Conservation (phyloP, 2,888 invertebrate species). For the Lasioglossum calceatum region DNA sequence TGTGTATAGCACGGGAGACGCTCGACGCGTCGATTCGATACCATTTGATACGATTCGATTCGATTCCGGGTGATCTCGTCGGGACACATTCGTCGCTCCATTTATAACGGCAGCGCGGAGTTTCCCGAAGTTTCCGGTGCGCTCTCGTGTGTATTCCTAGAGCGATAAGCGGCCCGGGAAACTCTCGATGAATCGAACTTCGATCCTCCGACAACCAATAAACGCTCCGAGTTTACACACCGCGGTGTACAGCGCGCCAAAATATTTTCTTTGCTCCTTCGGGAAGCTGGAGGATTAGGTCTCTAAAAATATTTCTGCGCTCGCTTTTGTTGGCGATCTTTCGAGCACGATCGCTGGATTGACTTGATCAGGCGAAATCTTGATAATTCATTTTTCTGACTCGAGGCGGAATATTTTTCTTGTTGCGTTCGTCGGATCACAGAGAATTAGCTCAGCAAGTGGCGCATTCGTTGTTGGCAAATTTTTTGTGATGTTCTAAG, state of each 20-base stretch:
- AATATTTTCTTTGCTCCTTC: too few species aligned
- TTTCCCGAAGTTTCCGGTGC: background rate
- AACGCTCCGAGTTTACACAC: background rate
- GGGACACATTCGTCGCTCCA: background rate
- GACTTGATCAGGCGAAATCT: too few species aligned
- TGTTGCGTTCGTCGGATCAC: background rate
- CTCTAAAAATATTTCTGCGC: too few species aligned
- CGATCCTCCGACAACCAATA: background rate
- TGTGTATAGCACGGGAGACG: background rate
- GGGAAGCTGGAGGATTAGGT: too few species aligned
- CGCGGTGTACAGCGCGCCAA: background rate
- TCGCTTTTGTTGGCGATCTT: too few species aligned
- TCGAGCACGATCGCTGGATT: too few species aligned
- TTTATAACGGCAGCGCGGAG: background rate
- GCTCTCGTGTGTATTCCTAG: background rate
- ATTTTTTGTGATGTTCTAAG: too few species aligned
- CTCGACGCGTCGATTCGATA: background rate
- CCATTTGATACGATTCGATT: background rate
- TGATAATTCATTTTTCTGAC: too few species aligned
- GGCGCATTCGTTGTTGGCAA: background rate
- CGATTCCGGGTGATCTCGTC: background rate
- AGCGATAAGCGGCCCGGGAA: background rate
- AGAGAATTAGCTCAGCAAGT: background rate
- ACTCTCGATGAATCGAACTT: background rate
- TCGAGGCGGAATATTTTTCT: background rate